A percentile compares a stretch with the other conserved stretches of the same genome.
phyloP scores from a whole-genome alignment of 1,140 invertebrate genomes.

The Pogonomyrmex californicus region DNA sequence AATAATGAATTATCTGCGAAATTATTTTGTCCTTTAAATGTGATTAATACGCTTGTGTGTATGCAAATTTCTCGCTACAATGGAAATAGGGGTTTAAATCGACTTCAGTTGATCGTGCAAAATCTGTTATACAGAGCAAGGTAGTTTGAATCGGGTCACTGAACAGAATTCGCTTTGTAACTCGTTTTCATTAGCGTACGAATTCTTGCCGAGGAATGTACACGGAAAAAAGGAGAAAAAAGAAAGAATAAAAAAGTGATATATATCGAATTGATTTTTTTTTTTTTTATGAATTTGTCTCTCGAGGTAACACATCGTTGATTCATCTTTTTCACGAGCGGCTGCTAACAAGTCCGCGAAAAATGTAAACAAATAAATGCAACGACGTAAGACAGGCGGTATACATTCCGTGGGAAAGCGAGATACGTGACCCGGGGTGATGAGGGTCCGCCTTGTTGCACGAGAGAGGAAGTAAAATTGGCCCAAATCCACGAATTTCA shows the following conservation, averaged over 20 bases:
- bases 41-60: slow-evolving; percentile 25
- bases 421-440: slow-evolving; percentile 63
- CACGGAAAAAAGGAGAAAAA: background rate
- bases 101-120: slow-evolving; percentile 45
- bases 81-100: slow-evolving; percentile 37
- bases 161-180: slow-evolving; percentile 18
- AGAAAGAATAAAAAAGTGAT: background rate
- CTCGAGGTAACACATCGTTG: background rate
- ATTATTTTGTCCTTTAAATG: slow-evolving; percentile 59
- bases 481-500: slow-evolving; percentile 64
- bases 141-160: slow-evolving; percentile 9
- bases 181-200: background rate
- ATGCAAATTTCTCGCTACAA: slow-evolving; percentile 50
- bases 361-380: slow-evolving; percentile 20
- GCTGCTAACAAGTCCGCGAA: background rate
- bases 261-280: background rate
- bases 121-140: slow-evolving; percentile 41
- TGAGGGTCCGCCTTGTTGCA: slow-evolving; percentile 55
- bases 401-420: slow-evolving; percentile 14
- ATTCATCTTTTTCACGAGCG: background rate
- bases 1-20: slow-evolving; percentile 57
- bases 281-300: slow-evolving; percentile 4
- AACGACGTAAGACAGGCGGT: background rate
- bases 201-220: background rate
- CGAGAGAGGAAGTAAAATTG: slow-evolving; percentile 65